Evolutionary conservation across 2,113 vertebrate genomes (phyloP).

Genomic region (Halcyon senegalensis): DNA sequence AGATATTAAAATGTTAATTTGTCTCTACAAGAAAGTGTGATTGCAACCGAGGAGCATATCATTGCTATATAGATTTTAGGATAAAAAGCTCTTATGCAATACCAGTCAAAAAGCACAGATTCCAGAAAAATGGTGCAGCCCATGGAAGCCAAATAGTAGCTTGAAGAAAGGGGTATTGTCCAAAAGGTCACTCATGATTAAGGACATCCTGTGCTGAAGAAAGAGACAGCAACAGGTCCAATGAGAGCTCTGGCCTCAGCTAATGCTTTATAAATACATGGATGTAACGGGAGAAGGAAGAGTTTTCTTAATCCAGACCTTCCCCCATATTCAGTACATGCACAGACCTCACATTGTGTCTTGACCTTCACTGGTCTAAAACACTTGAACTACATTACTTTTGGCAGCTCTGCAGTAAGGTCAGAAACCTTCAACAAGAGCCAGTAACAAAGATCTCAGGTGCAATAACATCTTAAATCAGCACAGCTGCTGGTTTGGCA

Average conservation of each 20-base stretch:
- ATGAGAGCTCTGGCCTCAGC: neutral
- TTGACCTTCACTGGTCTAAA: constrained; percentile 34
- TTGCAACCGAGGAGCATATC: neutral
- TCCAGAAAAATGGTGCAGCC: neutral
- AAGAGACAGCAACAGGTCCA: neutral
- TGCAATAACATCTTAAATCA: constrained; percentile 69
- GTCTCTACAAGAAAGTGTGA: neutral
- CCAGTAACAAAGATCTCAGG: constrained; percentile 66
- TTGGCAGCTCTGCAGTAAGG: constrained; percentile 30
- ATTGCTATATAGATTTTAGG: neutral
- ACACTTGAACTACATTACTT: constrained; percentile 46
- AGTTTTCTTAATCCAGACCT: neutral
- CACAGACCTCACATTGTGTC: neutral
- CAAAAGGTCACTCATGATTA: neutral
- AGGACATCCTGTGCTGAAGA: neutral
- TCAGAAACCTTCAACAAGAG: constrained; percentile 45
- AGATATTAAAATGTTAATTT: neutral
- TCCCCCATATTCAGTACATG: neutral
- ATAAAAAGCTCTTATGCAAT: neutral
- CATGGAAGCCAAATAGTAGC: neutral
- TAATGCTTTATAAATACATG: neutral
- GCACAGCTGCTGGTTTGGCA: constrained; percentile 40
- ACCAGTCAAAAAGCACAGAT: neutral
- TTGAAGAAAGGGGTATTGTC: neutral
- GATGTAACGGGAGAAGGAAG: neutral